Percentiles rank a stretch among this genome's conserved stretches.
Conservation (phyloP, 2,888 invertebrate genomes). For the Aporophyla lueneburgensis region DNA sequence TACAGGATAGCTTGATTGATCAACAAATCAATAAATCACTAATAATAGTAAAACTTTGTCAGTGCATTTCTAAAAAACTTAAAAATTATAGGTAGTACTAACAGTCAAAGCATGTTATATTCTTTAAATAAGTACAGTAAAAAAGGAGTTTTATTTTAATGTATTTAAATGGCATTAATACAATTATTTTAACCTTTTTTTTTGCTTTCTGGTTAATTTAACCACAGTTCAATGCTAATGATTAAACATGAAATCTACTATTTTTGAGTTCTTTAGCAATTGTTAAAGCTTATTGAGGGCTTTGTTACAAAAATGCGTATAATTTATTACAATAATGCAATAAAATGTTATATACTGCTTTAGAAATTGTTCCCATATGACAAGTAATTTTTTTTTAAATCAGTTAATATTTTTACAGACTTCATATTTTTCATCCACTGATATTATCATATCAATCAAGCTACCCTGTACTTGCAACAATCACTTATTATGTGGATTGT, state of each 20-base stretch:
- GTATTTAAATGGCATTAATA: background rate
- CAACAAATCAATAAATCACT: background rate
- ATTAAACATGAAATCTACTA: background rate
- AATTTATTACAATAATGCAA: background rate
- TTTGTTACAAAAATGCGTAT: background rate
- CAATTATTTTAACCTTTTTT: too few relatives aligned
- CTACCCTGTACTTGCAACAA: background rate
- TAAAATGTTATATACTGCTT: background rate
- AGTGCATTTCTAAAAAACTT: background rate
- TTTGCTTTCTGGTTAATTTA: background rate
- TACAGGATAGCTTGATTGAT: slow-evolving; percentile 26
- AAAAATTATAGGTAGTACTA: background rate
- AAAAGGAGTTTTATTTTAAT: background rate
- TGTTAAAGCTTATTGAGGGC: too few relatives aligned
- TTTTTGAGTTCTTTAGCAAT: background rate
- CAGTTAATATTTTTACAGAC: background rate
- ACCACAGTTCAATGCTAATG: background rate
- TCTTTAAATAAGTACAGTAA: background rate
- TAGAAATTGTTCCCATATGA: too few relatives aligned
- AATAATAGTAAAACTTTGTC: background rate
- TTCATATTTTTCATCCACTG: background rate
- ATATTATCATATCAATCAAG: slow-evolving; percentile 9
- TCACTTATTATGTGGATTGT: background rate
- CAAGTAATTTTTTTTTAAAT: background rate
- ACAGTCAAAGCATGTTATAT: background rate